Evolutionary conservation across 2,888 invertebrate genomes (phyloP).

Genomic region (Lycophotia porphyrea): DNA sequence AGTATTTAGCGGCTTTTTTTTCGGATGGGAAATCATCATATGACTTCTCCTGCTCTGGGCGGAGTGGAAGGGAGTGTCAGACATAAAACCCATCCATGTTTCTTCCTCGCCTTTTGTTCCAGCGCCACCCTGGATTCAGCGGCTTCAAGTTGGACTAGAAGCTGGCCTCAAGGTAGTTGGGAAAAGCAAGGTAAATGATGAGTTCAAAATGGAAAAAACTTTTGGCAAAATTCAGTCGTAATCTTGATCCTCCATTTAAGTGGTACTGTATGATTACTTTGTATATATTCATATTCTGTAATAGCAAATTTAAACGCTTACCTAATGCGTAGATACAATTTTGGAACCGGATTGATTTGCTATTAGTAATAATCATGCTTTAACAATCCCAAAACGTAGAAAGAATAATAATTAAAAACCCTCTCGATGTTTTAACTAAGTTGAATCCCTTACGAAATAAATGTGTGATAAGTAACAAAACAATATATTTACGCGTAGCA

Average conservation of each 20-base stretch:
- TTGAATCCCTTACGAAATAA: neutral
- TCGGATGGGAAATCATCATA: too few species aligned
- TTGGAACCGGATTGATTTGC: neutral
- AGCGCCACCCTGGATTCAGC: too few species aligned
- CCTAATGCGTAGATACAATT: neutral
- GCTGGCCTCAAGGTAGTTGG: neutral
- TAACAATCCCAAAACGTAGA: neutral
- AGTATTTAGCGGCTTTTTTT: too few species aligned
- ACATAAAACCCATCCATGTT: too few species aligned
- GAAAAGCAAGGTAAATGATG: neutral
- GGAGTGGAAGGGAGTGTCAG: too few species aligned
- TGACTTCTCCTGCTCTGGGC: too few species aligned
- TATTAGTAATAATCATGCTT: neutral
- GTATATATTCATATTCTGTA: neutral
- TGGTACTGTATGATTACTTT: neutral
- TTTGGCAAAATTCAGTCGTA: neutral
- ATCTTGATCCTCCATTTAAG: neutral
- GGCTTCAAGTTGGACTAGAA: neutral
- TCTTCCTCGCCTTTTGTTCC: too few species aligned
- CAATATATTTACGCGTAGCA: constrained; percentile 4
- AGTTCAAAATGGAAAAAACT: constrained; percentile 2
- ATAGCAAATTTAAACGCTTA: neutral
- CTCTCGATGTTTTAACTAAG: neutral
- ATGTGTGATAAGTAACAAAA: neutral
- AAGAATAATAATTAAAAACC: neutral